A percentile compares a stretch with the other conserved stretches of the same genome.
phyloP scores from a whole-genome alignment of 2,888 invertebrate genomes.

The Eulithis prunata region DNA sequence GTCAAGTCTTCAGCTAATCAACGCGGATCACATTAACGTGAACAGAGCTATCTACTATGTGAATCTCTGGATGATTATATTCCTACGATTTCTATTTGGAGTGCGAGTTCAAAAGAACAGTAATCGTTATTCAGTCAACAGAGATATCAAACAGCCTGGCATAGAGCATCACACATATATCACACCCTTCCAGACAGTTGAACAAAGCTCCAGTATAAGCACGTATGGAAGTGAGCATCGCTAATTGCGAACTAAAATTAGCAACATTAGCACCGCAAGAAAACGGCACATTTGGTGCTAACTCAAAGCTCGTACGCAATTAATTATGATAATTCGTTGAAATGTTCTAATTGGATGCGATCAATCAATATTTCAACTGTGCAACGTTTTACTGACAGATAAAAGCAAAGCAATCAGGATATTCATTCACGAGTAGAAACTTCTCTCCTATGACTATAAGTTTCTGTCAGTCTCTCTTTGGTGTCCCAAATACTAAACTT shows the following conservation, averaged over 20 bases:
- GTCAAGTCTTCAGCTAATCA: too few relatives aligned
- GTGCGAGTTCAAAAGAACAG: neutral
- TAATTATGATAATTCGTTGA: slow-evolving; percentile 37
- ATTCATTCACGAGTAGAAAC: too few relatives aligned
- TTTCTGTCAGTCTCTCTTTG: too few relatives aligned
- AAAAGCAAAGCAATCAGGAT: too few relatives aligned
- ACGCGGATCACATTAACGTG: too few relatives aligned
- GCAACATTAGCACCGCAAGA: slow-evolving; percentile 37
- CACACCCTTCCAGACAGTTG: slow-evolving; percentile 10
- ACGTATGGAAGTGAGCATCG: slow-evolving; percentile 16
- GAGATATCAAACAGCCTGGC: slow-evolving; percentile 5
- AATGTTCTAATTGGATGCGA: slow-evolving; percentile 25
- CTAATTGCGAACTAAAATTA: slow-evolving; percentile 48
- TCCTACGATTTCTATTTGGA: neutral
- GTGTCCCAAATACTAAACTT: too few relatives aligned
- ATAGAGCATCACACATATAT: slow-evolving; percentile 5
- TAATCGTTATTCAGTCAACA: slow-evolving; percentile 6
- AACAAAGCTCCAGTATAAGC: slow-evolving; percentile 3
- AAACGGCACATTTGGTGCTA: slow-evolving; percentile 43
- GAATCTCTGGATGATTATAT: neutral
- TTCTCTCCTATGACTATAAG: too few relatives aligned
- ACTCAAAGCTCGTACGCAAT: slow-evolving; percentile 41
- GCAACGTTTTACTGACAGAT: neutral
- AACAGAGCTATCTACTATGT: neutral
- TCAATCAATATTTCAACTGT: slow-evolving; percentile 16